Conservation (phyloP, 2,797 vertebrate species). For the Danio jaintianensis region DNA sequence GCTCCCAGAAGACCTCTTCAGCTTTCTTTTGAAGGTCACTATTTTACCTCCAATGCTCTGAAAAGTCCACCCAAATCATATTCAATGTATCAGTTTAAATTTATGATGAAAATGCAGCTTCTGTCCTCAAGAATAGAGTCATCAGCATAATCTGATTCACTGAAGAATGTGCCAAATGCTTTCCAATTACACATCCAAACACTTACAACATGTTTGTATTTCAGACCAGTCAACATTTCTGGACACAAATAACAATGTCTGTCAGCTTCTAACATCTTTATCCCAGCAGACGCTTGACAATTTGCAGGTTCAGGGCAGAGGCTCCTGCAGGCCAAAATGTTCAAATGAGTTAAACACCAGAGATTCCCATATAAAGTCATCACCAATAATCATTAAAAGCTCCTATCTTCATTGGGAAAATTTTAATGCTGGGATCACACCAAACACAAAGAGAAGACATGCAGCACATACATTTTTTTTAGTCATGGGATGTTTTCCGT, state of each 20-base stretch:
- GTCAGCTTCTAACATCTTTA: slow-evolving; percentile 20
- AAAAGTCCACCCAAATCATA: background rate
- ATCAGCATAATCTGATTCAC: background rate
- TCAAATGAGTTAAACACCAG: background rate
- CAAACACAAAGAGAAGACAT: no score
- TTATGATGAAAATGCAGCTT: background rate
- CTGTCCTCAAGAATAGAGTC: background rate
- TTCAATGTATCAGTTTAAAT: background rate
- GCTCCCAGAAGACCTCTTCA: background rate
- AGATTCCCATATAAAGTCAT: background rate
- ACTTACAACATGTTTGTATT: background rate
- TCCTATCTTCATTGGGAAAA: no score
- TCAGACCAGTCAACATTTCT: background rate
- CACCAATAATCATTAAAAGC: no score
- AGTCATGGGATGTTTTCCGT: no score
- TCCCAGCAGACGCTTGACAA: slow-evolving; percentile 16
- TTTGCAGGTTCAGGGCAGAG: slow-evolving; percentile 10
- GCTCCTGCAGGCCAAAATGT: background rate
- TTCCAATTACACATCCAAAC: background rate
- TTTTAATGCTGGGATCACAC: no score
- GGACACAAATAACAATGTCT: slow-evolving; percentile 11
- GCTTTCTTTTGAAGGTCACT: background rate
- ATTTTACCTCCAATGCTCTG: background rate
- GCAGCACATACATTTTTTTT: no score
- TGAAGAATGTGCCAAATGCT: background rate